A percentile compares a stretch with the other conserved stretches of the same genome.
Conservation (phyloP, 2,888 invertebrate genomes). For the Xestia sexstrigata region DNA sequence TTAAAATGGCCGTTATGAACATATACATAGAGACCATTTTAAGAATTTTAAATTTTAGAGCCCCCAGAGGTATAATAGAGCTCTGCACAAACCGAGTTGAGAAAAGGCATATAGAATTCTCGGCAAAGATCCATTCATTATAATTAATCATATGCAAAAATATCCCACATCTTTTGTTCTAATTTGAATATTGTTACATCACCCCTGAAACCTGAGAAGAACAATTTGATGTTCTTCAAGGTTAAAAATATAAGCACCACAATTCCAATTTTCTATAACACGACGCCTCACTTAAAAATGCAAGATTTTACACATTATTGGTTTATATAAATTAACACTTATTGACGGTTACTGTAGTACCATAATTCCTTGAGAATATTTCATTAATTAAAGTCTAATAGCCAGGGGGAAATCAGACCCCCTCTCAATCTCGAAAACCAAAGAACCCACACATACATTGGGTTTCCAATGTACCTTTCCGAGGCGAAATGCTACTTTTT, state of each 20-base stretch:
- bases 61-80: background rate
- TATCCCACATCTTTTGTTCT: background rate
- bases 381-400: background rate
- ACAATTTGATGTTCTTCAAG: slow-evolving; percentile 10
- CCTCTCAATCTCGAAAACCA: no score
- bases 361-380: background rate
- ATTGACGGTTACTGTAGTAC: background rate
- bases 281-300: background rate
- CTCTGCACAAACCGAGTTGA: background rate
- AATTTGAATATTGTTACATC: slow-evolving; percentile 1
- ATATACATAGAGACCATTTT: no score
- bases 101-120: background rate
- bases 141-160: background rate
- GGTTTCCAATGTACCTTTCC: no score
- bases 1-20: no score
- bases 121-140: background rate
- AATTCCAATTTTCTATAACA: no score
- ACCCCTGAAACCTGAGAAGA: slow-evolving; percentile 11
- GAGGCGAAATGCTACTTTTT: no score
- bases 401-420: no score
- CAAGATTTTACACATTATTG: background rate
- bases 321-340: background rate
- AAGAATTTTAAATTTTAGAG: no score
- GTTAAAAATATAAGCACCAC: background rate
- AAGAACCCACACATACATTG: no score